phyloP scores from a whole-genome alignment of 2,888 invertebrate species.

The Lochmaea capreae region DNA sequence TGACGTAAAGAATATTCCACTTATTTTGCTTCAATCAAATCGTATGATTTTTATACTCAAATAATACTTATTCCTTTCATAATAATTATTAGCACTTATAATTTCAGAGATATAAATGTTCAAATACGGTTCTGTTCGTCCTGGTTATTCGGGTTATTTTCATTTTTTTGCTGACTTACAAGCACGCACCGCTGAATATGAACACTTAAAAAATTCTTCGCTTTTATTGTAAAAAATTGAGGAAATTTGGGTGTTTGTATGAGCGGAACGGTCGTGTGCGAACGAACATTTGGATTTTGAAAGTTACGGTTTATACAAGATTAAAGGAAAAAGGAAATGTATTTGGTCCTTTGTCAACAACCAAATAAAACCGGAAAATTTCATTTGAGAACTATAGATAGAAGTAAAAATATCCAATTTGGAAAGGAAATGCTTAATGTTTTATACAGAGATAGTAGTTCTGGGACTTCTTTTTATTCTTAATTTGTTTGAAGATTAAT shows the following conservation, averaged over 20 bases:
- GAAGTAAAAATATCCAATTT: neutral
- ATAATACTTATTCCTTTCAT: no score
- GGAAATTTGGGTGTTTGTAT: constrained; percentile 1
- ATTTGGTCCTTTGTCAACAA: constrained; percentile 4
- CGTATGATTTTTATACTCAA: no score
- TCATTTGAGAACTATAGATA: neutral
- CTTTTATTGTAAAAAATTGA: constrained; percentile 5
- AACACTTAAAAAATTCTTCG: neutral
- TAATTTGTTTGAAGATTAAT: no score
- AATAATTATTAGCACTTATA: no score
- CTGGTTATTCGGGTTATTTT: neutral
- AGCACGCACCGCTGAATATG: constrained; percentile 1
- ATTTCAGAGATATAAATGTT: no score
- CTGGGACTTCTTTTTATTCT: no score
- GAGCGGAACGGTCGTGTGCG: constrained; percentile 5
- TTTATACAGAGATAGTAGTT: neutral
- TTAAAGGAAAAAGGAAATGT: neutral
- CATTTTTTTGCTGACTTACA: constrained; percentile 7
- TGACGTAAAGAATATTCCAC: no score
- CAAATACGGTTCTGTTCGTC: neutral
- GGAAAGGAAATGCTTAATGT: neutral
- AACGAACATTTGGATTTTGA: neutral
- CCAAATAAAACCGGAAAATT: neutral
- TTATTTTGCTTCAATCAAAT: no score
- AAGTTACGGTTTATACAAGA: constrained; percentile 3